A percentile compares a stretch with the other conserved stretches of the same genome.
Conservation (phyloP, 2,113 vertebrate genomes). For the Rissa tridactyla region DNA sequence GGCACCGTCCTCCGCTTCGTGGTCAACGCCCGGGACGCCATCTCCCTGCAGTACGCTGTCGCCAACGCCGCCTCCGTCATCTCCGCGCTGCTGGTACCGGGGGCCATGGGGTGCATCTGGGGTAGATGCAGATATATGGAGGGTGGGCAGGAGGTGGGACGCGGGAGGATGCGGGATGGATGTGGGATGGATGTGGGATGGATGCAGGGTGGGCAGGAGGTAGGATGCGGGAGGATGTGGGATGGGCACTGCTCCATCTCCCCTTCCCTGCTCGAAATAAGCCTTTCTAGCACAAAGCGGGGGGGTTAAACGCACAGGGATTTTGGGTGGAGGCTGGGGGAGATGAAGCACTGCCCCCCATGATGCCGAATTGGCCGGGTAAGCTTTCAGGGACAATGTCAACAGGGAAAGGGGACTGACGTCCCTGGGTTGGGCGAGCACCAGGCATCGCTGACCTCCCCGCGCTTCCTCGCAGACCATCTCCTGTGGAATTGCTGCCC, state of each 20-base stretch:
- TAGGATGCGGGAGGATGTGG: neutral
- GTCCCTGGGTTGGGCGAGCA: rapidly evolving
- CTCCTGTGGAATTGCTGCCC: slow-evolving; percentile 76
- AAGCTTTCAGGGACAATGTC: neutral
- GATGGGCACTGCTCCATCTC: rapidly evolving
- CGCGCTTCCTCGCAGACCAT: slow-evolving; percentile 39
- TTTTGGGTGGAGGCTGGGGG: neutral
- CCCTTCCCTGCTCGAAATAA: neutral
- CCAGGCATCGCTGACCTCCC: neutral
- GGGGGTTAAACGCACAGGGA: rapidly evolving
- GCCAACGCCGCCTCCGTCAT: slow-evolving; percentile 77
- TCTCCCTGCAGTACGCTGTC: slow-evolving; percentile 79
- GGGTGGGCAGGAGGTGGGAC: neutral
- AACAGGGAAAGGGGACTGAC: rapidly evolving
- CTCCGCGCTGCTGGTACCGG: slow-evolving; percentile 79
- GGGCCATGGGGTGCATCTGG: neutral
- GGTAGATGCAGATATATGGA: neutral
- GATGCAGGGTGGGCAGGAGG: neutral
- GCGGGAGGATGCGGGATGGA: neutral
- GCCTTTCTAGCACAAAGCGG: rapidly evolving
- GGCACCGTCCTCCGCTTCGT: slow-evolving; percentile 86
- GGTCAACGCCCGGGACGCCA: slow-evolving; percentile 53
- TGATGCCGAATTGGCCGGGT: rapidly evolving
- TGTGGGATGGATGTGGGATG: no score
- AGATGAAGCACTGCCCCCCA: rapidly evolving